Percentiles rank a stretch among this genome's conserved stretches.
Conservation (phyloP, 2,888 invertebrate species). For the Mimachlamys varia region DNA sequence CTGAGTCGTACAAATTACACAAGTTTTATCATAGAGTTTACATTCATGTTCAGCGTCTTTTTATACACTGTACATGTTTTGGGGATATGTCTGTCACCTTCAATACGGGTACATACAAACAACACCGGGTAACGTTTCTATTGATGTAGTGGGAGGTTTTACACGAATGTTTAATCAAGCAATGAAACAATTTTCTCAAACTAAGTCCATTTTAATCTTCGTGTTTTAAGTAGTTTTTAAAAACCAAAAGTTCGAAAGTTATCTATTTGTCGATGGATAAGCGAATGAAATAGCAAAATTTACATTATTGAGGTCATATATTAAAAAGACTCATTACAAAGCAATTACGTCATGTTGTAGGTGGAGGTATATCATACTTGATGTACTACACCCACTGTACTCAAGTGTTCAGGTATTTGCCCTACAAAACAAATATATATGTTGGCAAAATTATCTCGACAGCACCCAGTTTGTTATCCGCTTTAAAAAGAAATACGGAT, state of each 20-base stretch:
- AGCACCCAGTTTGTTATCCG: background rate
- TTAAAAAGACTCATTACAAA: background rate
- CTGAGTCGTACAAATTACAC: background rate
- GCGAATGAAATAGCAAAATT: background rate
- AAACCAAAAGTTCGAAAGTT: no score
- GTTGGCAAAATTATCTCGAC: slow-evolving; percentile 16
- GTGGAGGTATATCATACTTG: background rate
- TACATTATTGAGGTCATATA: background rate
- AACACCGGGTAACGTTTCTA: background rate
- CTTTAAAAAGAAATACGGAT: slow-evolving; percentile 34
- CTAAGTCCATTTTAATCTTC: no score
- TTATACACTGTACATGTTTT: background rate
- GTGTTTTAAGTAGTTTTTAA: no score
- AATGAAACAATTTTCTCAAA: background rate
- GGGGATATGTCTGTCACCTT: background rate
- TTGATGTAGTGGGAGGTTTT: background rate
- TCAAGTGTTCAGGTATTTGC: background rate
- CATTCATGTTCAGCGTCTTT: background rate
- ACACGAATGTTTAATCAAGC: background rate
- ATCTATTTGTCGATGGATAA: background rate
- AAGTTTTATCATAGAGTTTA: background rate
- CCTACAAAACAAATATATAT: slow-evolving; percentile 27
- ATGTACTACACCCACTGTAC: background rate
- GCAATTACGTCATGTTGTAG: background rate
- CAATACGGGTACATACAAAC: background rate